Conservation (phyloP, 92 coral and sea anemone species). For the Pocillopora grandis region DNA sequence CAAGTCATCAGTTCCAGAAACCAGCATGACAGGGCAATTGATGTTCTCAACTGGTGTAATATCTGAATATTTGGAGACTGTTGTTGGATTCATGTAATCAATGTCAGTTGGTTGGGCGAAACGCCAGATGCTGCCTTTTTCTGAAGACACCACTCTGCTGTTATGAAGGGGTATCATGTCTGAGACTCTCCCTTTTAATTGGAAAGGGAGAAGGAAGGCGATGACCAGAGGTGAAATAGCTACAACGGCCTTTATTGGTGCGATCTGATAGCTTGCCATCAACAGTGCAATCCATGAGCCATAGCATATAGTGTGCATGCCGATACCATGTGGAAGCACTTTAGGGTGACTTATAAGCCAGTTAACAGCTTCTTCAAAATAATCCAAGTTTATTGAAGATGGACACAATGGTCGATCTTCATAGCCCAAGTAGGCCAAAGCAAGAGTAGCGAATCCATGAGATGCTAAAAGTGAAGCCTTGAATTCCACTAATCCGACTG, state of each 20-base stretch:
- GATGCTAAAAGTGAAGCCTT: conserved; percentile 77
- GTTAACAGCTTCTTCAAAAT: conserved; percentile 67
- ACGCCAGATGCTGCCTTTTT: conserved; percentile 16
- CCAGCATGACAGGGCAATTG: conserved; percentile 47
- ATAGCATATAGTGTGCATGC: conserved; percentile 46
- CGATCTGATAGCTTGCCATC: conserved; percentile 41
- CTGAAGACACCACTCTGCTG: neutral
- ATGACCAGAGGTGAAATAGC: conserved; percentile 25
- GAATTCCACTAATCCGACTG: conserved; percentile 59
- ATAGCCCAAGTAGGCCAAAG: conserved; percentile 51
- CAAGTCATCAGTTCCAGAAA: conserved; percentile 55
- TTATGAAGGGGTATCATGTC: neutral
- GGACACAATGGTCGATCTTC: conserved; percentile 53
- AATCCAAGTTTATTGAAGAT: conserved; percentile 51
- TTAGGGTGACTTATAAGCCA: conserved; percentile 67
- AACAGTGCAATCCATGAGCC: conserved; percentile 54
- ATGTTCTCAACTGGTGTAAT: conserved; percentile 54
- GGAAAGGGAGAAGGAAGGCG: neutral
- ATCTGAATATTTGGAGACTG: conserved; percentile 6
- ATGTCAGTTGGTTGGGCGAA: neutral
- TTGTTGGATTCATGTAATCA: neutral
- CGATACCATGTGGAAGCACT: conserved; percentile 53
- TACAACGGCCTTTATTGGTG: conserved; percentile 45
- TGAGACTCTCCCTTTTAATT: conserved; percentile 34
- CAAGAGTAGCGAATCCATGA: conserved; percentile 67